Base-by-base conservation (phyloP, 2,888 invertebrate genomes). In the Andrena dorsata region DNA sequence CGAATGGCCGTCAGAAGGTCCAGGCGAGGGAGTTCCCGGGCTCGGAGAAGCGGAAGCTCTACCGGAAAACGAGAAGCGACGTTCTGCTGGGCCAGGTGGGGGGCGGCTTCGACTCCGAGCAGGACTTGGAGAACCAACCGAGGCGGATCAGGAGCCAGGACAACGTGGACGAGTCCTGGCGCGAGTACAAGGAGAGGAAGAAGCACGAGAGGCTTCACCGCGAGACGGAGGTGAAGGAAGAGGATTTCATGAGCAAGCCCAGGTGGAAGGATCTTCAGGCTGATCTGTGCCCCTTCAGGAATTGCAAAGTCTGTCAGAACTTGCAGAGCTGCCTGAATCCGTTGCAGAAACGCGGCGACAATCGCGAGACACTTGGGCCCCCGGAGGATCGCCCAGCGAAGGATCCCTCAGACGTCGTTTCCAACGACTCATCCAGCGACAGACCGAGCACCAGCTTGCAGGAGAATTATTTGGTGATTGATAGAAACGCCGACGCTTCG, bases 1-100 rank as follows among this genome's bases (percentile, higher is more conserved):
- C 51, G 10, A 47, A 28, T 53, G 56, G 28, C 60, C 72, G 76
- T 23, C 65, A 41, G 32, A 64, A 51, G 8, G n/a, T 64, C 32
- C 76, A 76, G 41, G 26, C 73, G 0, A 76, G 77, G 4, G 76
- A 86, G 10, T 85, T 86, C 2, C 84, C 89, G 10, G 78, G 85
- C 23, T 83, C 88, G 10, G 91, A 92, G 47, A 88, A 83, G 73
- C 89, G 90, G 56, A 93, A 92, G 63, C 69, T 89, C 7, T 92
- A 92, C 75, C 87, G 92, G 16, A 92, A 92, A 74, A 92, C 91
- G 32, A 92, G 87, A 71, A 93, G 92, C 78, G 92, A 92, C 77
- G 83, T 90, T 7, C 68, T 89, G 3, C 66, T 91, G 10, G 89
- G 88, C 10, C 89, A 88, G 35, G 80, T 81, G 8, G 83, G 70